phyloP scores from a whole-genome alignment of 1,140 invertebrate genomes.

The Aphelenchoides fujianensis region DNA sequence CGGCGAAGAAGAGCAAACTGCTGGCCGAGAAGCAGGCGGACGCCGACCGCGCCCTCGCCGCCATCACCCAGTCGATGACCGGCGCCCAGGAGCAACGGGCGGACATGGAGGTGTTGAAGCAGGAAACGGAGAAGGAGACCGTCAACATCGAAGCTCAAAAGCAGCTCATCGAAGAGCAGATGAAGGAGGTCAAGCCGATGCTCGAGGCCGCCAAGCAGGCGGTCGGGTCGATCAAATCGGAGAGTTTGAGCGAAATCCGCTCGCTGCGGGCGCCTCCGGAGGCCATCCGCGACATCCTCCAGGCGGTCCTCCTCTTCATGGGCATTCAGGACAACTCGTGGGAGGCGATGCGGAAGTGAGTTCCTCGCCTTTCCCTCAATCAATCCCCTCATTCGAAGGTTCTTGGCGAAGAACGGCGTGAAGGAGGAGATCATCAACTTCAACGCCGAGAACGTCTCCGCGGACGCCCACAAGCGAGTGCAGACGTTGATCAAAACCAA shows the following conservation, averaged over 20 bases:
- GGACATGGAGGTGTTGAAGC: conserved; percentile 84
- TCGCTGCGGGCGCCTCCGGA: conserved; percentile 92
- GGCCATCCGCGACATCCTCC: conserved; percentile 89
- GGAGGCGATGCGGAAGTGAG: conserved; percentile 91
- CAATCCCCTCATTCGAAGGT: no score
- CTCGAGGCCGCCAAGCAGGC: conserved; percentile 66
- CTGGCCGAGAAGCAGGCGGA: conserved; percentile 82
- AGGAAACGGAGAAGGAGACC: conserved; percentile 84
- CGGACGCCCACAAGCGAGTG: conserved; percentile 78
- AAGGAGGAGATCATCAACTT: conserved; percentile 94
- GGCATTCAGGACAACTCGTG: conserved; percentile 96
- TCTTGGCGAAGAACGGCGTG: conserved; percentile 85
- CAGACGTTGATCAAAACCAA: conserved; percentile 76
- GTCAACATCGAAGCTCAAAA: conserved; percentile 76
- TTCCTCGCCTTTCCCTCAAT: no score
- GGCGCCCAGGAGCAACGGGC: conserved; percentile 83
- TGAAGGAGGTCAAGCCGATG: conserved; percentile 87
- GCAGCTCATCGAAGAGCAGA: conserved; percentile 82
- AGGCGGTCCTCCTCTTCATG: conserved; percentile 94
- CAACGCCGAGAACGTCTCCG: conserved; percentile 82
- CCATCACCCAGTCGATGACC: conserved; percentile 88
- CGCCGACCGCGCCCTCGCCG: conserved; percentile 82
- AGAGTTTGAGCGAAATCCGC: conserved; percentile 88
- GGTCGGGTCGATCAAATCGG: conserved; percentile 74
- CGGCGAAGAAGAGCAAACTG: conserved; percentile 76